Evolutionary conservation across 1,140 invertebrate species (phyloP), one percentile per base, ranked within the genome.

Genomic region (Wiebesia pumilae): DNA sequence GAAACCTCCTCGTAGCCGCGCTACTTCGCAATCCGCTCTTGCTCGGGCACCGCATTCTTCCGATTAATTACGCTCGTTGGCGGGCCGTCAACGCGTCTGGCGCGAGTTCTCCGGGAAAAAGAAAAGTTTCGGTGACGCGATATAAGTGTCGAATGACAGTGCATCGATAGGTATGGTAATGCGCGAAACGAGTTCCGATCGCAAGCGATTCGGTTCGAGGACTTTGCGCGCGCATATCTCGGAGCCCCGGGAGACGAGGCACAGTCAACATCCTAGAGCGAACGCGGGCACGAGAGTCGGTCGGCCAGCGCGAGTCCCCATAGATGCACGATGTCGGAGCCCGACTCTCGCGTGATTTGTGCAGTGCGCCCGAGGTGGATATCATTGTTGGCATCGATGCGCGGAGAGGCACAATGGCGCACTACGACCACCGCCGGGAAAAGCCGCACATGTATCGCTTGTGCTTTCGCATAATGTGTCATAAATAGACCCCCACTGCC

Each of bases 401-500:
- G 21, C 24, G 30, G 24, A 27, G 24, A 33, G 30, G 51, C 35
- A 93, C 93, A 93, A 93, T 93, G 91, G 91, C 89, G 89, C 90
- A 88, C 71, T 2, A 91, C 89, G 90, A 71, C 90, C 90, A 90
- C 90, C 91, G 91, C 89, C 85, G 90, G 88, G 90, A 89, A 65
- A 62, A 78, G 0, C 65, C 81, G 51, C 88, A 77, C 87, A 89
- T 89, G n/a, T 93, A 92, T 93, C 91, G 79, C 91, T 83, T 91
- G 91, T 90, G 90, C 92, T 93, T 92, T 93, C 91, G 93, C 91
- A 94, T 94, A 93, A 94, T 94, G 92, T 93, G 93, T 94, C 93
- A 94, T 94, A 94, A 94, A 93, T 93, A 93, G 92, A 71, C 7
- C 47, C 77, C 77, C 77, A 78, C 77, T 30, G 40, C 14, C 21